Evolutionary conservation across 2,888 invertebrate species (phyloP), one percentile per base, ranked within the genome.

Genomic region (Cremastinae sp.): DNA sequence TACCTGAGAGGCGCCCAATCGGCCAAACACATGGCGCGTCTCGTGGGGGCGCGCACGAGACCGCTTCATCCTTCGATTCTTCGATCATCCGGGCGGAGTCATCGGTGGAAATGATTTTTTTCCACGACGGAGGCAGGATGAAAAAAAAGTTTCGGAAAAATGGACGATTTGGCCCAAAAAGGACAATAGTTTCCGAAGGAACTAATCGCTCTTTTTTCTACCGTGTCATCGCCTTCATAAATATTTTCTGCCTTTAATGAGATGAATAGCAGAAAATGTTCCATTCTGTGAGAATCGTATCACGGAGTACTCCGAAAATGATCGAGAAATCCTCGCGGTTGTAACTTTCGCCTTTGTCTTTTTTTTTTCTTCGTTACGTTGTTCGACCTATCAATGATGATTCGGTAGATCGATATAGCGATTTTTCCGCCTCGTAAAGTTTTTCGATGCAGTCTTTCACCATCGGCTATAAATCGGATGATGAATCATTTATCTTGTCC

Each of bases 1-100:
- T 86, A 86, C 86, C 85, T 84, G 84, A 83, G 81, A 82, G 83
- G 81, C 80, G 79, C 81, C 84, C 85, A 84, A 84, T 85, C 80
- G 79, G 81, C 81, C 71, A 80, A 84, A 82, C 86, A 85, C 84
- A 85, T 85, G 85, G 84, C 83, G 83, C 75, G 78, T 81, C 79
- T n/a, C n/a, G n/a, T n/a, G 78, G 75, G 77, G 74, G 79, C 72
- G 75, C 74, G 80, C 70, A 68, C 74, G 54, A 65, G 53, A 65
- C 65, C 28, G 54, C 64, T 41, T 12, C 41, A 41, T 12, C 2
- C 41, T 10, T 9, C 38, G 18, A 54, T n/a, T 53, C 59, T 43
- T 75, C 59, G 65, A 68, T 74, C 36, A 41, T 49, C 18, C 45
- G 28, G 22, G 10, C 22, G 34, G 38, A 14, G 28, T 38, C 62